Evolutionary conservation across 2,888 invertebrate genomes (phyloP), one percentile per base, ranked within the genome.

Genomic region (Drosophila merina): DNA sequence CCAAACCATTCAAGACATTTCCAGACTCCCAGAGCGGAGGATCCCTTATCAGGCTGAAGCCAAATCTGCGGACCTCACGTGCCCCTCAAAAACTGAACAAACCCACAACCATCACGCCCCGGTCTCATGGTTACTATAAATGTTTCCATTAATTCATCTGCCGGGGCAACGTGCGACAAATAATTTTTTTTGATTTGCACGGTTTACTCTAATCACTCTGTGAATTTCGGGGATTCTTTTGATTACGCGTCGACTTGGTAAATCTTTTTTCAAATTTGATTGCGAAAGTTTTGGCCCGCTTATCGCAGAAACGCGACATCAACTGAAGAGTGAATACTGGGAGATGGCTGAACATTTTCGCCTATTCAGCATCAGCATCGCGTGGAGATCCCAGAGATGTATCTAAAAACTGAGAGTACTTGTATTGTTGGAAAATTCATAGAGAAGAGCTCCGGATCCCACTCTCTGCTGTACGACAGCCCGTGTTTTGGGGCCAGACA

Each of bases 281-380:
- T 56, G 50, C 52, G 49, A 57, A 57, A 56, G 58, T 68, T 50
- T 55, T 48, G 36, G 64, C 66, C 40, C 55, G 67, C 79, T 82
- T 72, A 82, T 87, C 86, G 60, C 55, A 67, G 64, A 60, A 77
- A 66, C 88, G 74, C 76, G 85, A 80, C 73, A 76, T 74, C 76
- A 84, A 84, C 88, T 88, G 72, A 88, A 77, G 57, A n/a, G 5
- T 86, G 72, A 88, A 77, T 57, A n/a, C n/a, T 9, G 33, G 2
- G 36, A 36, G 73, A 77, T 45, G 69, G 68, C 55, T 63, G 71
- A 77, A 74, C 55, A 63, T 56, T 57, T 72, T 64, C 57, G 52
- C 64, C 33, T 56, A 28, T 57, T 73, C 59, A 60, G 58, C 69
- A 74, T 60, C 58, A 20, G 20, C 69, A 74, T 60, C 58, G 44